Evolutionary conservation across 2,113 vertebrate genomes (phyloP), one percentile per base, ranked within the genome.

Genomic region (Montifringilla adamsi): DNA sequence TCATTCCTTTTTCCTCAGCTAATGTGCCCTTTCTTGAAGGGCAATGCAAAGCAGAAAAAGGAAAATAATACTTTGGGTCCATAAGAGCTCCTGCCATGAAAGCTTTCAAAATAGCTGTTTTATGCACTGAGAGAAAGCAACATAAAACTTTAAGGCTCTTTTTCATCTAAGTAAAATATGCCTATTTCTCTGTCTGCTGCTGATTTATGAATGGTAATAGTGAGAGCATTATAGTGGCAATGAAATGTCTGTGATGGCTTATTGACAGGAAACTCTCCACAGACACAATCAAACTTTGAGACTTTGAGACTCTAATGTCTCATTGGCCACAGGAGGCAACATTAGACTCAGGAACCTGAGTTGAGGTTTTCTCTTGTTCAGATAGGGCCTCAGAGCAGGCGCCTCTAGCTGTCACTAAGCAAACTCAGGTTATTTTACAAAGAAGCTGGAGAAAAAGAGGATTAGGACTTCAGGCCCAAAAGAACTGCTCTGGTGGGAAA

Each of bases 131-230:
- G 28, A 96, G 37, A 94, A 94, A 72, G 30, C 69, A 72, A 47
- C 58, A 91, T 94, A 89, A 96, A 92, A 84, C 9, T 95, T 94
- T 53, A 94, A 95, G 69, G 59, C 22, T 68, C 41, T 83, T 85
- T 92, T 78, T 85, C 53, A 53, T 91, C 60, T 79, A 56, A 60
- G 46, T 68, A 89, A 92, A 91, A 95, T 92, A 60, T n/a, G 60
- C 26, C 49, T 68, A 87, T 94, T 95, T 89, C 17, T 64, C 74
- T 79, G 22, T 78, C 86, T 87, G 52, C n/a, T 91, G 46, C 33
- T 96, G 73, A 90, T 60, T 94, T 94, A 68, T 78, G 73, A 87
- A 84, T 60, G 67, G 58, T 30, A 89, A 85, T 41, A 79, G 56
- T 19, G 66, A 35, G 55, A 89, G 37, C 31, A 63, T 82, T 82